Base-by-base conservation (phyloP, 2,113 vertebrate species). In the Lutjanus erythropterus region DNA sequence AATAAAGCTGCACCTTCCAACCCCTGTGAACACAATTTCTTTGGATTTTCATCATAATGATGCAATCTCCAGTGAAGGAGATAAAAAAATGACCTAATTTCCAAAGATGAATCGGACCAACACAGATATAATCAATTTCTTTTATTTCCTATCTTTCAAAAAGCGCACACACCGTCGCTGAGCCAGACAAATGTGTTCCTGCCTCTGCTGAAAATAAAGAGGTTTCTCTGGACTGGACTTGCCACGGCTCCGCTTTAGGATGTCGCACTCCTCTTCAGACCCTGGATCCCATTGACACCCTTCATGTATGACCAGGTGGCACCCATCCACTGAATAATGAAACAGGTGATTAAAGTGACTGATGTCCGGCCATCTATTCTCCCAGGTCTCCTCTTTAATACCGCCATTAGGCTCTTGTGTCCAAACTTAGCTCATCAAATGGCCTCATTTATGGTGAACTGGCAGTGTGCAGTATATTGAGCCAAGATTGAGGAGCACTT, bases 351-450 rank as follows among this genome's bases (percentile, higher is more conserved):
- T 93, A 93, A 94, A 92, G 85, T 93, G 93, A 94, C 70, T 92
- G 91, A 92, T 92, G 91, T 87, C 64, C 78, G 6, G 87, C 88
- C 91, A 93, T 92, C 80, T 69, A 91, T 92, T 86, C 82, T 91
- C 83, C 49, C 87, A 79, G 78, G 81, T 90, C 88, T 88, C 65
- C 83, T 89, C 82, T 91, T 92, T 92, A 91, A 92, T 89, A 84
- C 71, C 39, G 81, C 86, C 90, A 89, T 92, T 90, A 92, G 78
- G 60, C 81, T 87, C 81, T 61, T 86, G 86, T 93, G 88, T 89
- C 93, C 90, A 93, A 94, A 94, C 92, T 93, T 93, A 93, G 91
- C 88, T 92, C 91, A 91, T 93, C 88, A 89, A 92, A 93, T 87
- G 88, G 85, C 80, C 86, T 91, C 90, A 85, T 94, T 92, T 89